Percentiles rank a stretch among this genome's conserved stretches.
Conservation (phyloP, 2,888 invertebrate species). For the Craniophora ligustri region DNA sequence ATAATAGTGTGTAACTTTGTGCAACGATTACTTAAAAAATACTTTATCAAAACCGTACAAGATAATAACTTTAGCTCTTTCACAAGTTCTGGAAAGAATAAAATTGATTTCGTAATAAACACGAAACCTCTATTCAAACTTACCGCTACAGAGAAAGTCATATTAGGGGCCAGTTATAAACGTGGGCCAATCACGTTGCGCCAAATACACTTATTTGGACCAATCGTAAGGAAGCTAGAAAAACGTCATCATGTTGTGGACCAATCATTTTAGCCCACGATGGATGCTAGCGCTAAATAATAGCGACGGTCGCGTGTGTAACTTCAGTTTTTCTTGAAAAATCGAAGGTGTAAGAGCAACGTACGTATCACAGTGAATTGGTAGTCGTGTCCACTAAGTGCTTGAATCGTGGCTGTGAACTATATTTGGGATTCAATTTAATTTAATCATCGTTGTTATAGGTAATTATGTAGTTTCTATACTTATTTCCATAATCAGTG, state of each 20-base stretch:
- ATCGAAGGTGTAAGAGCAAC: conserved; percentile 72
- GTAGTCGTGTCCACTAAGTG: conserved; percentile 69
- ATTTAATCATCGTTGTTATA: conserved; percentile 53
- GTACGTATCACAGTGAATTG: conserved; percentile 63
- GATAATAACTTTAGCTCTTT: conserved; percentile 1
- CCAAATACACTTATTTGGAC: conserved; percentile 87
- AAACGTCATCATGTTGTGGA: conserved; percentile 78
- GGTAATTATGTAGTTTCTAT: conserved; percentile 67
- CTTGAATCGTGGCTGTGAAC: conserved; percentile 75
- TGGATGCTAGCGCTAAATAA: conserved; percentile 88
- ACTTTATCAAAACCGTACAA: not conserved
- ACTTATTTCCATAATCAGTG: conserved; percentile 17
- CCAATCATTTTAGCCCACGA: conserved; percentile 90
- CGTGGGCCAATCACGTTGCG: conserved; percentile 91
- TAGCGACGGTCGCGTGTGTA: conserved; percentile 79
- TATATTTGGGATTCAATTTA: conserved; percentile 54
- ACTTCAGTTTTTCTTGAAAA: conserved; percentile 83
- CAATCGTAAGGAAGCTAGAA: conserved; percentile 74
- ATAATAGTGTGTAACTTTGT: not conserved
- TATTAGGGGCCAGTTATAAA: conserved; percentile 77
- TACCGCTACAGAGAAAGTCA: conserved; percentile 66
- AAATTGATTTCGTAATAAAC: conserved; percentile 30
- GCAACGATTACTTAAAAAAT: conserved; percentile 4
- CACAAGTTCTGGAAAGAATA: conserved; percentile 17
- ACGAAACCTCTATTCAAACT: conserved; percentile 62